A percentile compares a stretch with the other conserved stretches of the same genome.
phyloP scores from a whole-genome alignment of 2,797 vertebrate species.

The Hirundo rustica region DNA sequence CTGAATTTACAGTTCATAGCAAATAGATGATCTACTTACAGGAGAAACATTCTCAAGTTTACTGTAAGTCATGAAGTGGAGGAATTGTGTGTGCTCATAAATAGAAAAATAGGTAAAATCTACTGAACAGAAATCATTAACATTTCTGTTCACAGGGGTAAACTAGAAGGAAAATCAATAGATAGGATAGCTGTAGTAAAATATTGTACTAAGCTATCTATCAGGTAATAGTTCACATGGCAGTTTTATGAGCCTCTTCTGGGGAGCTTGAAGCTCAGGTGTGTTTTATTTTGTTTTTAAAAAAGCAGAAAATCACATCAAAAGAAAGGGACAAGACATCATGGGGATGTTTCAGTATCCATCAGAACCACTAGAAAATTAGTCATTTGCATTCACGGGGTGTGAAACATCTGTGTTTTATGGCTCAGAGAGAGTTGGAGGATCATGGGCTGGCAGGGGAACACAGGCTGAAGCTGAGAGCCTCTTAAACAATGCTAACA shows the following conservation, averaged over 20 bases:
- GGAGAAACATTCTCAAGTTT: not conserved
- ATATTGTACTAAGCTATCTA: not conserved
- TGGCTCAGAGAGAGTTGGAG: not conserved
- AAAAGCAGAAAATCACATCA: not conserved
- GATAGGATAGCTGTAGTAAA: not conserved
- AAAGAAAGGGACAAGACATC: not conserved
- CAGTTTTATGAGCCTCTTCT: not conserved
- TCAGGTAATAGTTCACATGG: not conserved
- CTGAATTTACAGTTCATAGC: not conserved
- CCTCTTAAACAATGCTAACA: not conserved
- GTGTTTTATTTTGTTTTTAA: not conserved
- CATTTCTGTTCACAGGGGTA: not conserved
- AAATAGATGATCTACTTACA: conserved; percentile 1
- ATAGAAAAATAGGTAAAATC: not conserved
- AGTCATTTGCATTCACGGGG: not conserved
- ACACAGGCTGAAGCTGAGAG: not conserved
- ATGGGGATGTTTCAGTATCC: not conserved
- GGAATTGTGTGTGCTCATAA: not conserved
- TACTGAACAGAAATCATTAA: not conserved
- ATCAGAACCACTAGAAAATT: not conserved
- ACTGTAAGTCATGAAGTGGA: not conserved
- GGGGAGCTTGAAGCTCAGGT: not conserved
- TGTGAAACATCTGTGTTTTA: not conserved
- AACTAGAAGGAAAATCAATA: not conserved
- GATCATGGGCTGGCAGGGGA: not conserved